Evolutionary conservation across 2,888 invertebrate species (phyloP), one percentile per base, ranked within the genome.

Genomic region (Adelphocoris suturalis): DNA sequence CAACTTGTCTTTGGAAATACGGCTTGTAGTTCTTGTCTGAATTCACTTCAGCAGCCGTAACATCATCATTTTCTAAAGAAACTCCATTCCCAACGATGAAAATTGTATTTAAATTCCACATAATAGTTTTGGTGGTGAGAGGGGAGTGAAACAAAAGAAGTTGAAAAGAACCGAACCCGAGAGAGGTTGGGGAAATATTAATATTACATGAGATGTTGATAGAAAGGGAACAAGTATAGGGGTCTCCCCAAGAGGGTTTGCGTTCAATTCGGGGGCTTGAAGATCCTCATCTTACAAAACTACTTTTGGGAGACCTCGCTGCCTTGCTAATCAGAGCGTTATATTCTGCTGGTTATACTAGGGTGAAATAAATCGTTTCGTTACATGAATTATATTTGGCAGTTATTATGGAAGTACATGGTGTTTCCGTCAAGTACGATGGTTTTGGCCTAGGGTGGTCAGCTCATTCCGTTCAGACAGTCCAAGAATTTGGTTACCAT

Each of bases 171-270:
- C 78, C 46, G 78, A 78, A 78, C 78, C 19, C 47, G 1, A 46
- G 37, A 78, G 78, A 78, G 78, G 78, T 47, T 47, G 28, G 19
- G 46, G 16, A 28, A 47, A 47, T 78, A 78, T 78, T 78, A 78
- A 78, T 78, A 78, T 78, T 78, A 78, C 78, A 78, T 78, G 78
- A 78, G 78, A 78, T 78, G 78, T 37, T 78, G 78, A 47, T 78
- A 47, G 19, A 78, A 78, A 78, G 78, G 75, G 46, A 47, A 78
- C 46, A n/a, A 19, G 47, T 78, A 47, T 14, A n/a, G 78, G 47
- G 78, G 78, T 19, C 78, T 23, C 37, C 78, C 78, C 78, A 13
- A n/a, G 11, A 47, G 78, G 78, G 78, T 19, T 68, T 37, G 47
- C 19, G 78, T 27, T 9, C 46, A 78, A 46, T 78, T 78, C 47